These are phyloP conservation scores for Trematomus bernacchii DNA, from an alignment of 2,797 vertebrate species.

Conservation along the genomic window DNA sequence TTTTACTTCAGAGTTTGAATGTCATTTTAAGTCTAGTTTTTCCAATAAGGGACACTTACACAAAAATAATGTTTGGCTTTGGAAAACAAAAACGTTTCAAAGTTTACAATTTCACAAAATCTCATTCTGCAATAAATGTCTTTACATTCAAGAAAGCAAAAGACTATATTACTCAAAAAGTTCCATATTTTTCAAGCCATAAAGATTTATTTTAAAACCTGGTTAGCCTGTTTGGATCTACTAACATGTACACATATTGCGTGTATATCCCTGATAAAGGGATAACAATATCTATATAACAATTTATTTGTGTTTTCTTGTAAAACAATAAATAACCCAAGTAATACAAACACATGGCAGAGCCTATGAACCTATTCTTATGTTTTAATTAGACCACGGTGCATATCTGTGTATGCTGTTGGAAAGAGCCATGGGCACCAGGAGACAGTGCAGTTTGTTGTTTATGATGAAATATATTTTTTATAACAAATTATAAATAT, in stretches of 20 bases:
- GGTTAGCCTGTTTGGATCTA: background rate
- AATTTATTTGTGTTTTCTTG: too few species aligned
- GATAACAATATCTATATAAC: too few species aligned
- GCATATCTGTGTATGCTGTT: too few species aligned
- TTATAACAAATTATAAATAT: background rate
- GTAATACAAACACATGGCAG: too few species aligned
- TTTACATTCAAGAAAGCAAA: background rate
- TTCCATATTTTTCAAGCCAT: background rate
- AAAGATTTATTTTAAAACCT: background rate
- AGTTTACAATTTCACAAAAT: background rate
- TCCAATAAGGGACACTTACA: background rate
- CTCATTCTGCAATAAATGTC: background rate
- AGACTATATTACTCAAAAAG: background rate
- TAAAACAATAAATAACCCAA: too few species aligned
- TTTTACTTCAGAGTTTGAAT: background rate
- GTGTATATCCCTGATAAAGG: background rate
- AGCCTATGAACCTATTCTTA: too few species aligned
- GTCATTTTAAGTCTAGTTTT: background rate
- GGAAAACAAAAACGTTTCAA: background rate
- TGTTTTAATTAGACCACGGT: too few species aligned
- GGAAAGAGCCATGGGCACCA: too few species aligned
- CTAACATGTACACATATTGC: background rate
- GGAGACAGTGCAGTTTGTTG: slow-evolving; percentile 1
- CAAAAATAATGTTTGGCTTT: background rate
- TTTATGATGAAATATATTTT: slow-evolving; percentile 4